Evolutionary conservation across 2,113 vertebrate genomes (phyloP).

Genomic region (Indri indri): DNA sequence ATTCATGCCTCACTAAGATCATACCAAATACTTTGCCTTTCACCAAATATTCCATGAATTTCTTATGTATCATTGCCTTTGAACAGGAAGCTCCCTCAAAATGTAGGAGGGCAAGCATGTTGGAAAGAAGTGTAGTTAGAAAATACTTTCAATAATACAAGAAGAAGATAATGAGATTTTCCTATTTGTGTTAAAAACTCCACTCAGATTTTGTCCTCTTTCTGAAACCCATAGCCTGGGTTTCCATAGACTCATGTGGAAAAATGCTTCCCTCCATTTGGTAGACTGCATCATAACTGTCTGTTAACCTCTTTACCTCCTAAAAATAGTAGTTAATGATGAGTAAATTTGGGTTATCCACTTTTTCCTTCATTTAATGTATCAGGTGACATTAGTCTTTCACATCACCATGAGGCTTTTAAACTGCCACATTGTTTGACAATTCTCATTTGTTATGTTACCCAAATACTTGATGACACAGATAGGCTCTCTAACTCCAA

Average conservation of each 20-base stretch:
- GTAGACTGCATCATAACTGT: not conserved
- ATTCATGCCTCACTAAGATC: not conserved
- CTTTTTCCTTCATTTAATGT: not conserved
- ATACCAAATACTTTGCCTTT: constrained; percentile 1
- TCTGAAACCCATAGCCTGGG: not conserved
- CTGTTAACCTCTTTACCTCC: not conserved
- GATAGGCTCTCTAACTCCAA: not conserved
- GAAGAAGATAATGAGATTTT: not conserved
- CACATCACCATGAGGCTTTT: not conserved
- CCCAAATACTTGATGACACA: not conserved
- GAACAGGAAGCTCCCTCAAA: not conserved
- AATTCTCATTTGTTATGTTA: constrained; percentile 18
- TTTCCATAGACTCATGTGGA: not conserved
- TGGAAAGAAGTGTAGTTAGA: not conserved
- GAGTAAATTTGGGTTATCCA: not conserved
- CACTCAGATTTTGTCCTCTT: not conserved
- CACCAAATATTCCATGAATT: not conserved
- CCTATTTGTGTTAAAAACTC: constrained; percentile 15
- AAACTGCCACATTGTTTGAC: not conserved
- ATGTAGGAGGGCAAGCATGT: not conserved
- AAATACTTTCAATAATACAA: not conserved
- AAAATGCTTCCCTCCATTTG: not conserved
- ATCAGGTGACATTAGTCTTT: not conserved
- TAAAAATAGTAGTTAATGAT: not conserved
- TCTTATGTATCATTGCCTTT: not conserved